Evolutionary conservation across 1,140 invertebrate genomes (phyloP).

Genomic region (Hetaerina americana): DNA sequence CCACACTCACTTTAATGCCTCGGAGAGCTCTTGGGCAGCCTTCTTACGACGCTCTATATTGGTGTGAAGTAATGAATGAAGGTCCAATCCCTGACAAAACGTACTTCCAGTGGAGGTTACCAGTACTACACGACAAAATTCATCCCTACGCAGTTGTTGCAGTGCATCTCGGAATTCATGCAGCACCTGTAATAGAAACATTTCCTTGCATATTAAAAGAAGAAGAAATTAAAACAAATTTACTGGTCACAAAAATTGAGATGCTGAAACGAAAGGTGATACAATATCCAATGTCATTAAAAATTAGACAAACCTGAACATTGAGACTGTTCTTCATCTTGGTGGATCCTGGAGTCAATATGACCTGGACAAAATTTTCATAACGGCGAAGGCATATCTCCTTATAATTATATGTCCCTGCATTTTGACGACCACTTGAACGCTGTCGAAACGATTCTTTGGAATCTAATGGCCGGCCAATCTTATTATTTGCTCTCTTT

Average conservation of each 20-base stretch:
- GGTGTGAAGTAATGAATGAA: conserved; percentile 41
- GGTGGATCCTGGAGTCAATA: conserved; percentile 40
- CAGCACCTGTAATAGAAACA: conserved; percentile 45
- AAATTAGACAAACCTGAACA: conserved; percentile 33
- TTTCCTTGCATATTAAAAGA: too few species aligned
- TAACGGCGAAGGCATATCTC: conserved; percentile 45
- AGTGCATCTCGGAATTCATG: conserved; percentile 38
- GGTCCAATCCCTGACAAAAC: conserved; percentile 60
- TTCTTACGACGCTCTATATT: conserved; percentile 38
- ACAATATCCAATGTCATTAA: too few species aligned
- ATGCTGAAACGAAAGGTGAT: too few species aligned
- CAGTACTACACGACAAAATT: conserved; percentile 45
- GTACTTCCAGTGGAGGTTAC: conserved; percentile 44
- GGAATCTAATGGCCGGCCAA: background rate
- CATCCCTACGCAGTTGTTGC: conserved; percentile 40
- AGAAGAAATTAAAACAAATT: too few species aligned
- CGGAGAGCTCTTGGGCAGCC: conserved; percentile 39
- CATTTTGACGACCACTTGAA: conserved; percentile 24
- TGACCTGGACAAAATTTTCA: conserved; percentile 48
- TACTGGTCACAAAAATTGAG: too few species aligned
- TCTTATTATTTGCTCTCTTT: conserved; percentile 6
- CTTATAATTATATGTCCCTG: conserved; percentile 34
- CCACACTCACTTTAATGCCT: conserved; percentile 49
- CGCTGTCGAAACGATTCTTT: conserved; percentile 15
- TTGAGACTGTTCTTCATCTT: conserved; percentile 45